phyloP scores from a whole-genome alignment of 2,113 vertebrate genomes.

The Phylloscopus whistleri region DNA sequence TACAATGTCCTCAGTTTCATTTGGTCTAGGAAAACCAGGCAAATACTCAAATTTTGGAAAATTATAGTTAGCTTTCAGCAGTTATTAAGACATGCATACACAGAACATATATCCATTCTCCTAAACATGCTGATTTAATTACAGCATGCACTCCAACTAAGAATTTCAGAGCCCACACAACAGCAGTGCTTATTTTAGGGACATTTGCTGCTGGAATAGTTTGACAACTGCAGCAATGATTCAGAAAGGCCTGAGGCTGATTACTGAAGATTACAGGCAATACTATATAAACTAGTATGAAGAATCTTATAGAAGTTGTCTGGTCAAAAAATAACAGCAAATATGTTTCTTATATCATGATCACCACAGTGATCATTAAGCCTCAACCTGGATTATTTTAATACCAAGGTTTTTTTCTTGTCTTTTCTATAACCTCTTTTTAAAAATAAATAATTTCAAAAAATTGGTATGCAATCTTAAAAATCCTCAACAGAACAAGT shows the following conservation, averaged over 20 bases:
- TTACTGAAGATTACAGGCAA: neutral
- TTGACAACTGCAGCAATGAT: neutral
- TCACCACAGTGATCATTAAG: neutral
- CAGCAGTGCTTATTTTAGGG: neutral
- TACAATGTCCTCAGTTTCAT: constrained; percentile 69
- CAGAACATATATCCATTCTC: neutral
- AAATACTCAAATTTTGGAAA: neutral
- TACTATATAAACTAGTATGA: neutral
- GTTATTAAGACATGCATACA: neutral
- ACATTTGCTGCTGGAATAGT: neutral
- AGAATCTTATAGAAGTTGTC: neutral
- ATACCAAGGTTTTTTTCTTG: neutral
- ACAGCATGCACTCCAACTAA: neutral
- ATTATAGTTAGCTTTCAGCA: neutral
- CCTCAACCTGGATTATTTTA: neutral
- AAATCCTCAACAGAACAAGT: neutral
- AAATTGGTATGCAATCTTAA: neutral
- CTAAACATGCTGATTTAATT: neutral
- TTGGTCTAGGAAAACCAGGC: constrained; percentile 63
- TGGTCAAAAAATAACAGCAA: neutral
- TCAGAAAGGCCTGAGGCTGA: neutral
- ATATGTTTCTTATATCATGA: neutral
- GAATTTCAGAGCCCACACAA: neutral
- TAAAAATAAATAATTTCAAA: neutral
- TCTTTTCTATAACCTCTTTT: neutral